Evolutionary conservation across 1,140 invertebrate genomes (phyloP).

Genomic region (Leptinotarsa defecta): DNA sequence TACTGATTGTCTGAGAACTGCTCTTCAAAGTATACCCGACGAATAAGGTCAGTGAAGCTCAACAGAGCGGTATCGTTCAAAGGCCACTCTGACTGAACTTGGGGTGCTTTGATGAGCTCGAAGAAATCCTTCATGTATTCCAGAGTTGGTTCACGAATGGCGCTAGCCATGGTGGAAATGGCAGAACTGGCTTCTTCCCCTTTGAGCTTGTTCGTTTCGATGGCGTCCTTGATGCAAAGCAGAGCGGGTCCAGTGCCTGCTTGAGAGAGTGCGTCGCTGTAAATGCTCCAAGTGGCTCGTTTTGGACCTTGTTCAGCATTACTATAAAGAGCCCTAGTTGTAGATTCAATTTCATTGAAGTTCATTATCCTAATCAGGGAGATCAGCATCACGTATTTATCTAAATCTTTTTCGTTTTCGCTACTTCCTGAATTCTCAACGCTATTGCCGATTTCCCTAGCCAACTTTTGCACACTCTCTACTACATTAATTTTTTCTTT

Average conservation of each 20-base stretch:
- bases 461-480: conserved; percentile 58
- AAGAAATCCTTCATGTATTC: conserved; percentile 66
- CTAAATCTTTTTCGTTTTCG: conserved; percentile 61
- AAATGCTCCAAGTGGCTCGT: conserved; percentile 61
- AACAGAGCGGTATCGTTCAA: conserved; percentile 63
- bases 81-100: conserved; percentile 57
- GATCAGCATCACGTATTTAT: conserved; percentile 66
- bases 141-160: conserved; percentile 65
- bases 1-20: conserved; percentile 62
- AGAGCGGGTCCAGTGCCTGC: conserved; percentile 70
- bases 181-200: conserved; percentile 62
- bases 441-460: conserved; percentile 62
- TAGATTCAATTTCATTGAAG: conserved; percentile 53
- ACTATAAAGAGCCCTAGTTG: conserved; percentile 56
- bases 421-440: conserved; percentile 62
- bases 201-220: conserved; percentile 61
- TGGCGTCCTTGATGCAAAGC: conserved; percentile 64
- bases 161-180: conserved; percentile 58
- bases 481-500: conserved; percentile 48
- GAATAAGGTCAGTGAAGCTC: conserved; percentile 62
- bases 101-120: conserved; percentile 58
- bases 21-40: conserved; percentile 63
- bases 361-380: conserved; percentile 65
- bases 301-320: conserved; percentile 51
- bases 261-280: conserved; percentile 66